Conservation (phyloP, 2,113 vertebrate genomes). For the Pholis gunnellus region DNA sequence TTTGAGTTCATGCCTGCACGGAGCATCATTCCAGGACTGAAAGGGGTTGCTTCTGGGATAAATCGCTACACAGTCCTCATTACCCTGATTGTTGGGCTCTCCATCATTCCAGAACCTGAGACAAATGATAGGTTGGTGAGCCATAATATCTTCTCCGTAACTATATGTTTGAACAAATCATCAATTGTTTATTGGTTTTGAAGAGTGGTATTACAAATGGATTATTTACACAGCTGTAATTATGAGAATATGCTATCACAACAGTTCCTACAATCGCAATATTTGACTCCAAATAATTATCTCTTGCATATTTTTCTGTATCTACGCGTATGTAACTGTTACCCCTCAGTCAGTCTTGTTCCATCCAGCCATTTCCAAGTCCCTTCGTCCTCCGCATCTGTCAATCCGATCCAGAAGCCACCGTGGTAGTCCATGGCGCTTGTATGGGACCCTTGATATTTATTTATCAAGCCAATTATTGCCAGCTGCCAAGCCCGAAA, state of each 20-base stretch:
- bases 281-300: not conserved
- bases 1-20: constrained; percentile 66
- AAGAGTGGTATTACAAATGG: not conserved
- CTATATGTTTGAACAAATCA: not conserved
- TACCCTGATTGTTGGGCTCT: constrained; percentile 72
- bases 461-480: constrained; percentile 50
- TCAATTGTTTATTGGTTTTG: not conserved
- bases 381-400: constrained; percentile 72
- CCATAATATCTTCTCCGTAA: not conserved
- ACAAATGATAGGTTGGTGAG: not conserved
- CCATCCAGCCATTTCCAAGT: constrained; percentile 80
- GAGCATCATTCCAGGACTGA: constrained; percentile 80
- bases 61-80: constrained; percentile 77
- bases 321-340: constrained; percentile 7
- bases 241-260: not conserved
- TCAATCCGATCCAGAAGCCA: constrained; percentile 82
- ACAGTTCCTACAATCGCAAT: not conserved
- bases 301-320: not conserved
- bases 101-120: constrained; percentile 79
- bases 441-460: not conserved
- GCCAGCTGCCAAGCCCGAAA: constrained; percentile 60
- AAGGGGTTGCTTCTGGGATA: constrained; percentile 69
- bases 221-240: not conserved
- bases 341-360: constrained; percentile 60
- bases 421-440: fast-evolving